These are phyloP conservation scores for Fukomys damarensis DNA, from an alignment of 2,113 vertebrate genomes.

Conservation along the genomic window DNA sequence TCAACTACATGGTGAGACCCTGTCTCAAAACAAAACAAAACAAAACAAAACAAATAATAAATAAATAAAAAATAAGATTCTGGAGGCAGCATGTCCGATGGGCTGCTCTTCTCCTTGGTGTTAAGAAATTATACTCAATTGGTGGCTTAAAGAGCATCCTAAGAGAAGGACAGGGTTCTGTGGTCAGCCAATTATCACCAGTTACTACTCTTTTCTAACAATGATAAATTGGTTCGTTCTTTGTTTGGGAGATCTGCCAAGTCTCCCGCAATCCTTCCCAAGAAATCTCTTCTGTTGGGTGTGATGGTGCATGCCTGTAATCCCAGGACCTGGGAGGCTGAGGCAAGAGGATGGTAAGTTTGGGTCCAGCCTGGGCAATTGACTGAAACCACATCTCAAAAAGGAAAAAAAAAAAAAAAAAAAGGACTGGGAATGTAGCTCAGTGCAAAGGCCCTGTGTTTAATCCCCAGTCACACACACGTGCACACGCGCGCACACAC, in stretches of 20 bases:
- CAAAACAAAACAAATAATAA: too few relatives aligned
- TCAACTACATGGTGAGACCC: too few relatives aligned
- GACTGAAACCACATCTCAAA: not conserved
- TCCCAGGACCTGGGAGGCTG: not conserved
- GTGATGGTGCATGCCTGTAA: not conserved
- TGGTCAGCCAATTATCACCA: not conserved
- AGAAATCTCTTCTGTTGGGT: not conserved
- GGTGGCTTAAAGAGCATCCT: not conserved
- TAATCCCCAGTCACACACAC: not conserved
- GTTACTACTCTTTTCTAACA: not conserved
- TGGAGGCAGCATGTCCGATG: not conserved
- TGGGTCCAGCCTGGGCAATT: not conserved
- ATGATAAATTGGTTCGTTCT: not conserved
- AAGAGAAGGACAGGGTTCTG: not conserved
- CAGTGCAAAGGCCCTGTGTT: not conserved
- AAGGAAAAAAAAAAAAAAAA: not conserved
- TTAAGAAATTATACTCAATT: not conserved
- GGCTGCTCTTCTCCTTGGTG: not conserved
- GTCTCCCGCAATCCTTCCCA: not conserved
- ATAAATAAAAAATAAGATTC: too few relatives aligned
- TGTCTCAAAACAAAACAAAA: too few relatives aligned
- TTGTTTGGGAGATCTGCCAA: not conserved
- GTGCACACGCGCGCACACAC: not conserved
- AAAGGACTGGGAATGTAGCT: not conserved
- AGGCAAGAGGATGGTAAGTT: not conserved